Evolutionary conservation across 2,113 vertebrate species (phyloP).

Genomic region (Nymphicus hollandicus): DNA sequence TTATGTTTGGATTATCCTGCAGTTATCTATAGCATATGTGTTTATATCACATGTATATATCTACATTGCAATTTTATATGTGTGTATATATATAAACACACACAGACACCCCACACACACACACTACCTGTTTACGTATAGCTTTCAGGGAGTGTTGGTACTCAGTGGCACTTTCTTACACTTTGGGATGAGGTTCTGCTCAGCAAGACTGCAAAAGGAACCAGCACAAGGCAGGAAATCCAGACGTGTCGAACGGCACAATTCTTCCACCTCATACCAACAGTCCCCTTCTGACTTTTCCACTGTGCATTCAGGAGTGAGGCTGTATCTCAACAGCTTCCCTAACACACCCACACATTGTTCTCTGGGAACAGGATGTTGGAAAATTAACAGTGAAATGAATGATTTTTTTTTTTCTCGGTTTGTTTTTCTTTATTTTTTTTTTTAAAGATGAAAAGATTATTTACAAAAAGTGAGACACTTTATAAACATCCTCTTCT

Average conservation of each 20-base stretch:
- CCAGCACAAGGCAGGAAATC: neutral
- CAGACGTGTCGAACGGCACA: neutral
- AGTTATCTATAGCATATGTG: neutral
- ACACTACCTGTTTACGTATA: neutral
- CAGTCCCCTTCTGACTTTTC: neutral
- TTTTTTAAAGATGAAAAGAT: conserved; percentile 3
- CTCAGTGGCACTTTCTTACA: neutral
- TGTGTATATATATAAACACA: neutral
- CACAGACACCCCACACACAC: neutral
- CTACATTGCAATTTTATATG: neutral
- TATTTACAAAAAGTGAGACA: conserved; percentile 5
- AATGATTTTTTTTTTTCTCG: neutral
- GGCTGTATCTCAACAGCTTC: neutral
- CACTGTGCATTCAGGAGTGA: neutral
- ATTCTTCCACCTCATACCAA: neutral
- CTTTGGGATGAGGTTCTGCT: neutral
- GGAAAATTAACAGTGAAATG: neutral
- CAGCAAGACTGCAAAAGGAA: neutral
- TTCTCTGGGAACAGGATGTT: conserved; percentile 46
- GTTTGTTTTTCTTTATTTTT: conserved; percentile 3
- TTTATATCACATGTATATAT: too few relatives aligned
- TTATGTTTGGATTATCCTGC: neutral
- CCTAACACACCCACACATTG: conserved; percentile 33
- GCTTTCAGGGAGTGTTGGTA: neutral
- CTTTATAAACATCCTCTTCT: conserved; percentile 55